A percentile compares a stretch with the other conserved stretches of the same genome.
phyloP scores from a whole-genome alignment of 2,797 vertebrate genomes.

The Pseudochromis fuscus region DNA sequence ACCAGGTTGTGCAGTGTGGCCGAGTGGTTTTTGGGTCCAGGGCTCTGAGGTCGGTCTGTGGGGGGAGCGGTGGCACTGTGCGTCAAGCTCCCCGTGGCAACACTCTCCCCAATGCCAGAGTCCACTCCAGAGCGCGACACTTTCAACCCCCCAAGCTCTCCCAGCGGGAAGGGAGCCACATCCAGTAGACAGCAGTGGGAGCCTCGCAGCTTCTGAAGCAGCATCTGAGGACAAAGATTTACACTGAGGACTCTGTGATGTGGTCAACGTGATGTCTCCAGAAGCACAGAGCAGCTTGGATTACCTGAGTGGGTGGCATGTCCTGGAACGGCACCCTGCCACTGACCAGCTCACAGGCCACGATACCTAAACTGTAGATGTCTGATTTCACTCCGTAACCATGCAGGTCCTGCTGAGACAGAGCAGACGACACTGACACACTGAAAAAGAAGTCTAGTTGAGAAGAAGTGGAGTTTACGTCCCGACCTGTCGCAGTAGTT shows the following conservation, averaged over 20 bases:
- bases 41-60: slow-evolving; percentile 89
- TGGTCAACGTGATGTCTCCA: too few species aligned
- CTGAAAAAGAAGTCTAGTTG: too few species aligned
- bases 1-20: slow-evolving; percentile 93
- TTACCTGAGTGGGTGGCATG: slow-evolving; percentile 96
- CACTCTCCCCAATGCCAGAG: slow-evolving; percentile 96
- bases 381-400: slow-evolving; percentile 98
- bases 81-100: slow-evolving; percentile 88
- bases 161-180: slow-evolving; percentile 86
- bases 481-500: slow-evolving; percentile 95
- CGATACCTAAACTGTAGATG: slow-evolving; percentile 98
- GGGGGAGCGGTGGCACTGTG: slow-evolving; percentile 88
- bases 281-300: too few species aligned
- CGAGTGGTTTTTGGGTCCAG: slow-evolving; percentile 92
- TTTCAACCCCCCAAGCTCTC: slow-evolving; percentile 92
- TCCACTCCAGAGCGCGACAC: slow-evolving; percentile 94
- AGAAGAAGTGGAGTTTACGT: background rate
- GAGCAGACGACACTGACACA: background rate
- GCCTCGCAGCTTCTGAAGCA: slow-evolving; percentile 96
- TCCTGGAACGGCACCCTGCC: slow-evolving; percentile 96
- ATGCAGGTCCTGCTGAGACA: slow-evolving; percentile 89
- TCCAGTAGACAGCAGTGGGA: slow-evolving; percentile 91
- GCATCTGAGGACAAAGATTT: slow-evolving; percentile 85
- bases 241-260: too few species aligned
- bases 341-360: slow-evolving; percentile 96